Conservation (phyloP, 1,140 invertebrate genomes). For the Diabrotica virgifera region DNA sequence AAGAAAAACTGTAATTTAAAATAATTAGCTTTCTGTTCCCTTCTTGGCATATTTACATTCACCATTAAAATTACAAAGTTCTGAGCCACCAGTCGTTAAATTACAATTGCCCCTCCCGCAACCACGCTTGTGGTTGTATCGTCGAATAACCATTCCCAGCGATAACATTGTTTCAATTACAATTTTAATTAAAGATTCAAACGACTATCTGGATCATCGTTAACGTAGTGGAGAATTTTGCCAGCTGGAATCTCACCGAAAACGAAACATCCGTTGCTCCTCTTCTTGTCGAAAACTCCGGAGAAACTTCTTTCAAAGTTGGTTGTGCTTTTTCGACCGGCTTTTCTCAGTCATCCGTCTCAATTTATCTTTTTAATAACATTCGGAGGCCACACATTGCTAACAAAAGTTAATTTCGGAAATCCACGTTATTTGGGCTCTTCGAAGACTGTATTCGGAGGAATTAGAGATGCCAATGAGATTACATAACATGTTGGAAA, state of each 20-base stretch:
- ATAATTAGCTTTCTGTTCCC: no score
- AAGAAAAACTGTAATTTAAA: no score
- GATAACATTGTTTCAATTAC: no score
- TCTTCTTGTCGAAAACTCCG: background rate
- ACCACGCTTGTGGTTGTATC: no score
- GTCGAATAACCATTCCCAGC: no score
- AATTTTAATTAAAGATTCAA: no score
- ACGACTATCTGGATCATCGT: background rate
- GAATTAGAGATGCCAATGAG: no score
- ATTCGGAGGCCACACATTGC: background rate
- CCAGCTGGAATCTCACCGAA: background rate
- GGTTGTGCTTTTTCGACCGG: background rate
- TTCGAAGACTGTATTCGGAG: background rate
- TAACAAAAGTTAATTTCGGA: background rate
- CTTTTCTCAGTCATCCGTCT: background rate
- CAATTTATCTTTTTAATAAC: constrained; percentile 1
- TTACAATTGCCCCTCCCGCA: no score
- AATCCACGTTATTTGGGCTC: background rate
- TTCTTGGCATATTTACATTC: no score
- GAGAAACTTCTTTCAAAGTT: background rate
- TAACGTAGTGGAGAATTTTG: background rate
- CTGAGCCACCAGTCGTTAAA: no score
- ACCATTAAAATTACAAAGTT: no score
- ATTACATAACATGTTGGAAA: no score
- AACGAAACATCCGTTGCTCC: background rate